Evolutionary conservation across 2,888 invertebrate species (phyloP).

Genomic region (Mythimna loreyi): DNA sequence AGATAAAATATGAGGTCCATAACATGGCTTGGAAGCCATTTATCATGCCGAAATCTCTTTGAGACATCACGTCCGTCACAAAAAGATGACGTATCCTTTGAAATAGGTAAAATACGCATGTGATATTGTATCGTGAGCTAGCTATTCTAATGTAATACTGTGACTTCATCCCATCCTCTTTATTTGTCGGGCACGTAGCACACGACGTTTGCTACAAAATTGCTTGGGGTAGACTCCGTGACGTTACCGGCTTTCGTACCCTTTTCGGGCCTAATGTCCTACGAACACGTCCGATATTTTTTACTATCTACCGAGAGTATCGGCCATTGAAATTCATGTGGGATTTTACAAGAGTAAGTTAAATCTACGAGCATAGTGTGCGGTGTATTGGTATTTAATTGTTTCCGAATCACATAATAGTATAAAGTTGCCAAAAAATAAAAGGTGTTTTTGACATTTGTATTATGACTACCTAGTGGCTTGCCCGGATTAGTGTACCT

Average conservation of each 20-base stretch:
- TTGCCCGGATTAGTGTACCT: too few relatives aligned
- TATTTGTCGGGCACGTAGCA: constrained; percentile 89
- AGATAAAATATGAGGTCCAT: constrained; percentile 50
- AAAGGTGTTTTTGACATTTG: too few relatives aligned
- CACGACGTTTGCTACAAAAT: constrained; percentile 90
- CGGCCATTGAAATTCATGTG: constrained; percentile 79
- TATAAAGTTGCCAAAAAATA: too few relatives aligned
- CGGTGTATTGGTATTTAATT: neutral
- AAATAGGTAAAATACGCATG: constrained; percentile 63
- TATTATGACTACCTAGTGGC: too few relatives aligned
- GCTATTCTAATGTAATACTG: constrained; percentile 81
- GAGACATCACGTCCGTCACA: constrained; percentile 63
- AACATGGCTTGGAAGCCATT: constrained; percentile 52
- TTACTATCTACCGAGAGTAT: constrained; percentile 76
- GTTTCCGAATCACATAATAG: neutral
- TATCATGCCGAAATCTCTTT: constrained; percentile 64
- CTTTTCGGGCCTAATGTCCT: constrained; percentile 84
- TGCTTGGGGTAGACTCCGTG: constrained; percentile 88
- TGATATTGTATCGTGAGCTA: constrained; percentile 74
- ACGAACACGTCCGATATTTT: constrained; percentile 82
- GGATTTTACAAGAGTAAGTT: constrained; percentile 65
- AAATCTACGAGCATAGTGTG: constrained; percentile 7
- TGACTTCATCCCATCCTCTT: constrained; percentile 85
- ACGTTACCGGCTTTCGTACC: constrained; percentile 79
- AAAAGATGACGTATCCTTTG: constrained; percentile 62